Evolutionary conservation across 1,140 invertebrate genomes (phyloP).

Genomic region (Eumaeus atala): DNA sequence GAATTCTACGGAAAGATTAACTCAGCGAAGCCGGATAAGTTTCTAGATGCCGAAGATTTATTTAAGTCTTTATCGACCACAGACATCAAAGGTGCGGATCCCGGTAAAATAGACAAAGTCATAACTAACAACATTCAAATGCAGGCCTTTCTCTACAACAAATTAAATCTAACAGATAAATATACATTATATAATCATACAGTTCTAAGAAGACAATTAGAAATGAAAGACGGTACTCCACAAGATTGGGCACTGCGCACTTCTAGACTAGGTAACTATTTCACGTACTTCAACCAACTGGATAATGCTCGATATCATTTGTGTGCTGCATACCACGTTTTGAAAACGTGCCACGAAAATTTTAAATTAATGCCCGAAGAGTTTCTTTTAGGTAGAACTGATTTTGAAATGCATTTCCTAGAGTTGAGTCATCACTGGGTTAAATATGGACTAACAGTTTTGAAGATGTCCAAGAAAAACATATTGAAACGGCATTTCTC

Average conservation of each 20-base stretch:
- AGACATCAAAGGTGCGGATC: conserved; percentile 45
- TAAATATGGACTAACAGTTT: conserved; percentile 77
- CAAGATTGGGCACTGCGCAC: conserved; percentile 79
- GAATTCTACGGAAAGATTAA: conserved; percentile 54
- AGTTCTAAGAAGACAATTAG: conserved; percentile 77
- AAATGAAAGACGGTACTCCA: conserved; percentile 75
- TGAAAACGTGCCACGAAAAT: conserved; percentile 67
- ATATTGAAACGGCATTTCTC: conserved; percentile 54
- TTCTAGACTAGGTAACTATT: conserved; percentile 77
- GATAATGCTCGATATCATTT: conserved; percentile 77
- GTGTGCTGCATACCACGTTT: conserved; percentile 69
- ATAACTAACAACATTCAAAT: conserved; percentile 72
- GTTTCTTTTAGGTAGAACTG: conserved; percentile 61
- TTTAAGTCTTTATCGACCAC: conserved; percentile 40
- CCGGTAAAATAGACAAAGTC: conserved; percentile 65
- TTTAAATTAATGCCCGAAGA: conserved; percentile 60
- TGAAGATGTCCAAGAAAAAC: conserved; percentile 74
- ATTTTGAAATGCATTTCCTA: conserved; percentile 73
- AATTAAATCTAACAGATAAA: conserved; percentile 60
- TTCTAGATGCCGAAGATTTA: conserved; percentile 54
- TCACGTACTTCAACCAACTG: conserved; percentile 54
- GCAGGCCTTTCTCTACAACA: conserved; percentile 69
- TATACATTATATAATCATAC: conserved; percentile 77
- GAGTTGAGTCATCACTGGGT: conserved; percentile 79
- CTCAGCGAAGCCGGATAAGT: conserved; percentile 41